Evolutionary conservation across 2,888 invertebrate species (phyloP), one percentile per base, ranked within the genome.

Genomic region (Mesorhabditis spiculigera): DNA sequence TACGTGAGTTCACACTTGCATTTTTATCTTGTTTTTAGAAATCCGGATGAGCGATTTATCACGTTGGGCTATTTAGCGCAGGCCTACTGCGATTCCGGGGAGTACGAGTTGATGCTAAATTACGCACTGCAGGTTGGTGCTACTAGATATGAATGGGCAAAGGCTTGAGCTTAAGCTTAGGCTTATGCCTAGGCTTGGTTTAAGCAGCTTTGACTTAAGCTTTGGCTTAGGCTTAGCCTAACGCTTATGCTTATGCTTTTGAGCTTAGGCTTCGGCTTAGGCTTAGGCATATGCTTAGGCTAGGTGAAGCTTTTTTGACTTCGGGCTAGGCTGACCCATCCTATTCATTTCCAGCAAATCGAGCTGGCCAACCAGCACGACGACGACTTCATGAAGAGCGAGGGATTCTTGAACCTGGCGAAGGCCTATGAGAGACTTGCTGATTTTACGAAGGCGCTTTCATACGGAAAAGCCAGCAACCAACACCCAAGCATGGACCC

Each of bases 321-420:
- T 28, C 1, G 28, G 28, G 28, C 28, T 28, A 28, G 28, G 28
- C 28, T 28, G 28, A 28, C 28, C 3, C 28, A 28, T 3, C 28
- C 28, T 28, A 3, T 28, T 28, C 1, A 63, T 16, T 28, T 28
- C 4, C 45, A 66, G 6, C 94, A 94, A 87, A 90, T 95, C 73
- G 92, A 92, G 83, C 91, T 94, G 86, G 93, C 94, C n/a, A 94
- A 94, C 86, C 93, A 93, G 86, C 88, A 94, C 86, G 93, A 93
- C 10, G 92, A 93, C 67, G 72, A 73, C 50, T 92, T 92, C 77
- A 92, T 94, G 92, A 90, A 94, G 71, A 93, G 94, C 4, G 94
- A 95, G 86, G 93, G 94, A 0, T 94, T 94, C 87, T 89, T 95
- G 73, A 94, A 94, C 87, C 88, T 95, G 82, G 93, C 94, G 3